phyloP scores from a whole-genome alignment of 2,113 vertebrate species.

The Stegostoma tigrinum region DNA sequence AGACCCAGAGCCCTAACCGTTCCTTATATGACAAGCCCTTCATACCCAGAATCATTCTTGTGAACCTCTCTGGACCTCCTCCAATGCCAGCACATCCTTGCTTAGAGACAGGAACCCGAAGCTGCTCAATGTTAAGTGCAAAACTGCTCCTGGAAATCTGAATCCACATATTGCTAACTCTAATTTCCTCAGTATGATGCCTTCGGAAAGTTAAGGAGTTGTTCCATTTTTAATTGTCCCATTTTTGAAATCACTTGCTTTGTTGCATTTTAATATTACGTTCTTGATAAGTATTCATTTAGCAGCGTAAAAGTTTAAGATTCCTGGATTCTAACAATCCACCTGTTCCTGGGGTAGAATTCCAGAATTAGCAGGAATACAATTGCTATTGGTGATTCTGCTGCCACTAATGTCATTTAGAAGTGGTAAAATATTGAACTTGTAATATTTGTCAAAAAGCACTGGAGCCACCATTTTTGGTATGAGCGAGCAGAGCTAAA shows the following conservation, averaged over 20 bases:
- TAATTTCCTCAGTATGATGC: not conserved
- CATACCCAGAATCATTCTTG: too few species aligned
- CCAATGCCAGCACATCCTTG: too few species aligned
- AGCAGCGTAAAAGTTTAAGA: not conserved
- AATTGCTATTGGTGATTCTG: not conserved
- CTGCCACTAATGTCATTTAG: not conserved
- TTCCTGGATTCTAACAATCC: not conserved
- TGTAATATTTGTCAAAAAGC: not conserved
- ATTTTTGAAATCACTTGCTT: not conserved
- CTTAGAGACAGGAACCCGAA: too few species aligned
- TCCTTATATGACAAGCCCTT: too few species aligned
- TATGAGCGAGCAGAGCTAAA: not conserved
- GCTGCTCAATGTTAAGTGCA: too few species aligned
- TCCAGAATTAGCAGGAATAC: not conserved
- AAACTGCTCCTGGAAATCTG: not conserved
- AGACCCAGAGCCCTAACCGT: too few species aligned
- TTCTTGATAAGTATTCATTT: not conserved
- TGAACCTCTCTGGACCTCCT: too few species aligned
- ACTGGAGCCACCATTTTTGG: not conserved
- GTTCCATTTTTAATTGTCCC: not conserved
- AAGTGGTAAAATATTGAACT: not conserved
- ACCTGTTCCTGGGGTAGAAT: not conserved
- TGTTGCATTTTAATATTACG: not conserved
- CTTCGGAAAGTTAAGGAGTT: not conserved
- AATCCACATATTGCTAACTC: not conserved